Evolutionary conservation across 2,888 invertebrate species (phyloP), one percentile per base, ranked within the genome.

Genomic region (Hecatera dysodea): DNA sequence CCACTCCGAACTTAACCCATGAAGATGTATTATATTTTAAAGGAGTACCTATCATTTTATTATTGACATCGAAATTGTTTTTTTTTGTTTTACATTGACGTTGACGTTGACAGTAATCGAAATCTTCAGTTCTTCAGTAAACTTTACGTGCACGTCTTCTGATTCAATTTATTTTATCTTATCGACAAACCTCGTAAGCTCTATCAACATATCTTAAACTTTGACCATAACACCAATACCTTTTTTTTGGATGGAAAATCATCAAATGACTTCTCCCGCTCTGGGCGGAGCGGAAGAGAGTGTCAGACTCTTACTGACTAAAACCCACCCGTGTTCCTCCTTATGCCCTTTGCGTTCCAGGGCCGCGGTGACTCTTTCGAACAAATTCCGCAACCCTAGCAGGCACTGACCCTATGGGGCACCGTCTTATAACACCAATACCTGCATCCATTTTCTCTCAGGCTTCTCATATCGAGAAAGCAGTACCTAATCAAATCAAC

Each of bases 381-480:
- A n/a, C n/a, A n/a, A n/a, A n/a, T n/a, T n/a, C n/a, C n/a, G n/a
- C n/a, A n/a, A n/a, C n/a, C n/a, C n/a, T n/a, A n/a, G n/a, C n/a
- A n/a, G n/a, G n/a, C n/a, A n/a, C n/a, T n/a, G n/a, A n/a, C n/a
- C n/a, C n/a, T n/a, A n/a, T n/a, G n/a, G n/a, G n/a, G n/a, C n/a
- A n/a, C n/a, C n/a, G n/a, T n/a, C n/a, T n/a, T n/a, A n/a, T n/a
- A n/a, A n/a, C n/a, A n/a, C n/a, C n/a, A n/a, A n/a, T n/a, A 56
- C 42, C 27, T 42, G 29, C 44, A 27, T 19, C 11, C 33, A 50
- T 44, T 78, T 65, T 59, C 74, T 52, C 50, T 67, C 8, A 60
- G 36, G 52, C 17, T 61, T 55, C 59, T 42, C 57, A 57, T 12
- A 24, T 8, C 50, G 57, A 68, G 80, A 77, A 85, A 83, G 71